phyloP scores from a whole-genome alignment of 2,888 invertebrate species.

The Temnothorax unifasciatus region DNA sequence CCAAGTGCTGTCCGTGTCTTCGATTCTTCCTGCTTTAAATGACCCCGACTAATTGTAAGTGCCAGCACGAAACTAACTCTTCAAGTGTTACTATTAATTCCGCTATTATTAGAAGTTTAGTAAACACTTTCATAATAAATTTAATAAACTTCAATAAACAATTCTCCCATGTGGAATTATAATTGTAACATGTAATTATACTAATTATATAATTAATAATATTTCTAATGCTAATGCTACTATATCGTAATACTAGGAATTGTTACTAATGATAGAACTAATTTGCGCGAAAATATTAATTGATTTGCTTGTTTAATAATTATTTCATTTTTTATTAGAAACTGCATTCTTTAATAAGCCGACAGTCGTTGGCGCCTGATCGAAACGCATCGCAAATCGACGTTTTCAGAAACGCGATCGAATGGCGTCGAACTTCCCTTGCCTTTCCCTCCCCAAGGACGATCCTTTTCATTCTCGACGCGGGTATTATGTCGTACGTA shows the following conservation, averaged over 20 bases:
- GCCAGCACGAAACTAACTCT: slow-evolving; percentile 58
- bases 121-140: slow-evolving; percentile 20
- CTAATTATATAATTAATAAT: not conserved
- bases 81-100: slow-evolving; percentile 52
- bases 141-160: not conserved
- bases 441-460: slow-evolving; percentile 75
- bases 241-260: not conserved
- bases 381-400: not conserved
- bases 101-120: slow-evolving; percentile 28
- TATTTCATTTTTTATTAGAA: not conserved
- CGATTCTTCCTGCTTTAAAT: slow-evolving; percentile 64
- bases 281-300: not conserved
- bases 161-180: not conserved
- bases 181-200: not conserved
- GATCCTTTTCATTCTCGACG: slow-evolving; percentile 67
- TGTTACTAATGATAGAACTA: not conserved
- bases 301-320: not conserved
- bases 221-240: not conserved
- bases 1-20: slow-evolving; percentile 70
- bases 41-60: slow-evolving; percentile 60
- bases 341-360: not conserved
- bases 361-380: not conserved
- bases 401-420: slow-evolving; percentile 66
- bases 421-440: slow-evolving; percentile 65
- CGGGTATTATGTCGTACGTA: slow-evolving; percentile 61